Percentiles rank a stretch among this genome's conserved stretches.
phyloP scores from a whole-genome alignment of 2,888 invertebrate genomes.

The Parnassius orleans region DNA sequence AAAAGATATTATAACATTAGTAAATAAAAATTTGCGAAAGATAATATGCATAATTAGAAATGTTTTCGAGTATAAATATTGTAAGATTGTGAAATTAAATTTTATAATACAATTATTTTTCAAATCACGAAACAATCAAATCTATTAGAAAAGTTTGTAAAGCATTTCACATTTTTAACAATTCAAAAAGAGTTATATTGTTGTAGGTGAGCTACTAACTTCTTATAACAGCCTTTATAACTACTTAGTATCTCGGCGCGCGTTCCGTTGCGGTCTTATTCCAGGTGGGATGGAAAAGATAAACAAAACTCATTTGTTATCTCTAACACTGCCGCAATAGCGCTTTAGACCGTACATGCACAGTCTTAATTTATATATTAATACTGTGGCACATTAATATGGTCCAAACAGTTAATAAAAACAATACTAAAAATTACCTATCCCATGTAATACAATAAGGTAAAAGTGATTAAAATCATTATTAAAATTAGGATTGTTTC shows the following conservation, averaged over 20 bases:
- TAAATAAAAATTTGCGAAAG: too few species aligned
- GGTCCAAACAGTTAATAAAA: conserved; percentile 19
- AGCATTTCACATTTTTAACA: too few species aligned
- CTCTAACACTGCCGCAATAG: conserved; percentile 20
- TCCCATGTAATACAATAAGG: conserved; percentile 1
- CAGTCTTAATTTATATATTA: too few species aligned
- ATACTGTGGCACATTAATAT: conserved; percentile 4
- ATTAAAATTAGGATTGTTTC: too few species aligned
- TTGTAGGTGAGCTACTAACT: not conserved
- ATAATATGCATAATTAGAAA: too few species aligned
- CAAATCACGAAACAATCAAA: too few species aligned
- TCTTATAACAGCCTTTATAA: not conserved
- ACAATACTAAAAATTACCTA: conserved; percentile 18
- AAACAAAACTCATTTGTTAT: conserved; percentile 26
- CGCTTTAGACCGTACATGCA: conserved; percentile 14
- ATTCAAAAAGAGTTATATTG: too few species aligned
- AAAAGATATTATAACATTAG: too few species aligned
- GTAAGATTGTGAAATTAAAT: too few species aligned
- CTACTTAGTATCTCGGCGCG: conserved; percentile 1
- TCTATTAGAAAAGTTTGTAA: too few species aligned
- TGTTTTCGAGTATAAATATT: too few species aligned
- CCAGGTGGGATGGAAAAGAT: conserved; percentile 23
- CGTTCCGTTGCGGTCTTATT: conserved; percentile 21
- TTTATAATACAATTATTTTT: too few species aligned
- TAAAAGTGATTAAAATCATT: not conserved